A percentile compares a stretch with the other conserved stretches of the same genome.
phyloP scores from a whole-genome alignment of 2,888 invertebrate species.

The Andrena trimmerana region DNA sequence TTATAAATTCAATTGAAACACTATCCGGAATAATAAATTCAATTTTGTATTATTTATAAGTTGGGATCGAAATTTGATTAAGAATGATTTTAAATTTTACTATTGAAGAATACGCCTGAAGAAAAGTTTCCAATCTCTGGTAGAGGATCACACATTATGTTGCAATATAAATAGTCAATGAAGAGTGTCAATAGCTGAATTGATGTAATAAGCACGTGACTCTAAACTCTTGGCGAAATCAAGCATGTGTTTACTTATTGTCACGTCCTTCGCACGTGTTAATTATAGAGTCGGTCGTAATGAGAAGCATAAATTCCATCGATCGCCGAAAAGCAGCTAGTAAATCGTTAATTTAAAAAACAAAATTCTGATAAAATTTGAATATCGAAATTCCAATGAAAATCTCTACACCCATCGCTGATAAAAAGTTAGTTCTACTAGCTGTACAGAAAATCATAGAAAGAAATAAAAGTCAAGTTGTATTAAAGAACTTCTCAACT shows the following conservation, averaged over 20 bases:
- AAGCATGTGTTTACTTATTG: slow-evolving; percentile 2
- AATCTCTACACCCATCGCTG: too few species aligned
- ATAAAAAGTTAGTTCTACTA: too few species aligned
- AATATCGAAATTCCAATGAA: background rate
- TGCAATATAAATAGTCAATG: background rate
- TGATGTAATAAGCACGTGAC: background rate
- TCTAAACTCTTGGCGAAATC: background rate
- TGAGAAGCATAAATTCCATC: background rate
- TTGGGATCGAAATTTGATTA: background rate
- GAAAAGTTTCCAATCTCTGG: too few species aligned
- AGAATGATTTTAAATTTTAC: background rate
- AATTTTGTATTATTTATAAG: too few species aligned
- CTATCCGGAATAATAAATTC: too few species aligned
- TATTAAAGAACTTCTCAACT: background rate
- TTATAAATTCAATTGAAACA: too few species aligned
- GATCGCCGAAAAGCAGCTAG: background rate
- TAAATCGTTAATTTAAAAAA: background rate
- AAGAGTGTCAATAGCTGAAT: background rate
- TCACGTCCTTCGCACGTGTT: background rate
- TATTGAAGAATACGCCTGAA: background rate
- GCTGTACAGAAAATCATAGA: background rate
- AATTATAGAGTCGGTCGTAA: background rate
- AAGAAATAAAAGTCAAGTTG: background rate
- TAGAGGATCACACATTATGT: background rate
- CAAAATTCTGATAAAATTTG: background rate